These are phyloP conservation scores for Panorpa germanica DNA, from an alignment of 2,888 invertebrate species.

Conservation along the genomic window DNA sequence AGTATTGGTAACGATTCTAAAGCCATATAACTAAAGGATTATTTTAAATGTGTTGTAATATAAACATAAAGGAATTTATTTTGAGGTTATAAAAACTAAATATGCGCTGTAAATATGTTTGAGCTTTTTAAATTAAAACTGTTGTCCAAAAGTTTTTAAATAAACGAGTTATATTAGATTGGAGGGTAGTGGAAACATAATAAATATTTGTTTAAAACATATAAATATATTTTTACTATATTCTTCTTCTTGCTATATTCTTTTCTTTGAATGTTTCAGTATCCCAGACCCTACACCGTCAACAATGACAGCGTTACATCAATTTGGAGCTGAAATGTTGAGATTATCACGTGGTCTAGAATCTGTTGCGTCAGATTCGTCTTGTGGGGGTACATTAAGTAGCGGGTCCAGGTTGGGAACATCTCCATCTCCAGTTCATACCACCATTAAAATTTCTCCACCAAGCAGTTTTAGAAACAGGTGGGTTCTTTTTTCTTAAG, in stretches of 20 bases:
- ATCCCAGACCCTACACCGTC: slow-evolving; percentile 57
- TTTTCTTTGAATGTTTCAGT: slow-evolving; percentile 16
- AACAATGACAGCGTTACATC: slow-evolving; percentile 69
- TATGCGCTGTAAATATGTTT: too few species aligned
- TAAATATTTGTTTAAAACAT: neutral
- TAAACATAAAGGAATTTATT: too few species aligned
- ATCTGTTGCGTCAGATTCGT: slow-evolving; percentile 32
- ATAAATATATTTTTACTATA: too few species aligned
- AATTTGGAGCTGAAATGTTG: slow-evolving; percentile 74
- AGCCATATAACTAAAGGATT: too few species aligned
- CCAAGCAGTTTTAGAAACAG: too few species aligned
- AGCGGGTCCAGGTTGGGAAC: slow-evolving; percentile 1
- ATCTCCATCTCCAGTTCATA: too few species aligned
- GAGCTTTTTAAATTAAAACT: too few species aligned
- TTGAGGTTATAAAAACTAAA: too few species aligned
- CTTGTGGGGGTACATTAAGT: slow-evolving; percentile 11
- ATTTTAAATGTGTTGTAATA: too few species aligned
- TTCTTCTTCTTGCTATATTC: slow-evolving; percentile 4
- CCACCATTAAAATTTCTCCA: slow-evolving; percentile 10
- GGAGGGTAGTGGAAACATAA: neutral
- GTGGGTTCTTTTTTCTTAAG: too few species aligned
- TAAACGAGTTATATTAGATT: neutral
- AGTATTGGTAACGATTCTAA: too few species aligned
- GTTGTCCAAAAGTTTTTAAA: too few species aligned
- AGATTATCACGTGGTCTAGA: slow-evolving; percentile 64